Percentiles rank a stretch among this genome's conserved stretches.
Evolutionary conservation across 2,113 vertebrate species (phyloP).

Genomic region (Camelus dromedarius): DNA sequence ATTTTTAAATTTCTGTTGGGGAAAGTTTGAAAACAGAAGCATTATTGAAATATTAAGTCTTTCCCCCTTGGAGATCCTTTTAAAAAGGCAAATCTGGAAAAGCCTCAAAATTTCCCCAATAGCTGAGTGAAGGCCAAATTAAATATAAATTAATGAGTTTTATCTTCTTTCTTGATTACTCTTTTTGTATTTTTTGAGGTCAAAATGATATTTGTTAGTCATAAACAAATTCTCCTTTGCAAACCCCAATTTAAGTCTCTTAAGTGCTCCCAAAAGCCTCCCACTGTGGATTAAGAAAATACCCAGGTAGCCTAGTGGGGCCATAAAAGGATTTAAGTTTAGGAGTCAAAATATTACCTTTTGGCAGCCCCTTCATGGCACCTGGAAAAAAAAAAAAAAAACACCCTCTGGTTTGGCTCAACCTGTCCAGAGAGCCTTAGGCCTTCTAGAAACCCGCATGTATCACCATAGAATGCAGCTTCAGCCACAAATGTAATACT

Average conservation of each 20-base stretch:
- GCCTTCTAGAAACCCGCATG: background rate
- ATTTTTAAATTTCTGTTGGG: background rate
- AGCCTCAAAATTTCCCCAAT: background rate
- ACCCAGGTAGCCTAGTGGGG: background rate
- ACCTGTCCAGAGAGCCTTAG: background rate
- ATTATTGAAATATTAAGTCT: background rate
- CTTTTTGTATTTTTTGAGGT: background rate
- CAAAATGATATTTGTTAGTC: background rate
- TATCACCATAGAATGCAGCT: background rate
- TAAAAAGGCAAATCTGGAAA: background rate
- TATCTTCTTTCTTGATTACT: background rate
- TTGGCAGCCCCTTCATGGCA: background rate
- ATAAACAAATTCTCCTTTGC: constrained; percentile 2
- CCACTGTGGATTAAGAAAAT: background rate
- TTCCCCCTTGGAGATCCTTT: background rate
- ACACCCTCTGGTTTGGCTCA: background rate
- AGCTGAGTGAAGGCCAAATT: background rate
- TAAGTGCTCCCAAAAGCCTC: background rate
- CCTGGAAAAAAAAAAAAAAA: background rate
- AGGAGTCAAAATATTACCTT: background rate
- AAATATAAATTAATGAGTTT: constrained; percentile 42
- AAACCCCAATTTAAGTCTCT: background rate
- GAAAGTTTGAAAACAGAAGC: background rate
- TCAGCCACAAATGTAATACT: background rate
- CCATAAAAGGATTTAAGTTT: constrained; percentile 9